These are phyloP conservation scores for Ranitomeya imitator DNA, from an alignment of 2,113 vertebrate species.

Conservation along the genomic window DNA sequence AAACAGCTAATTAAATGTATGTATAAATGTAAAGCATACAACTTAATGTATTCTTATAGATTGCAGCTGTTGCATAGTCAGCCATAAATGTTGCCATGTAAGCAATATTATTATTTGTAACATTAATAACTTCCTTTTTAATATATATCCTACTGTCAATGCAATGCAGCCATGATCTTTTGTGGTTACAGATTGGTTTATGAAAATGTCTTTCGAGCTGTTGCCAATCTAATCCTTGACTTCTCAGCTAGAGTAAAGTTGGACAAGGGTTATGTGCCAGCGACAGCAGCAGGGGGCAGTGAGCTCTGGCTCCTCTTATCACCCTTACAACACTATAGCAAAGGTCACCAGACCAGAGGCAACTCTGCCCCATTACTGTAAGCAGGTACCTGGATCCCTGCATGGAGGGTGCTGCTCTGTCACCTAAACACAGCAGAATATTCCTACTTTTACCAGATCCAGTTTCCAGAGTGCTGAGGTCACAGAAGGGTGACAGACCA, in stretches of 20 bases:
- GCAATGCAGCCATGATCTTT: not conserved
- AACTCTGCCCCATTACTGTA: not conserved
- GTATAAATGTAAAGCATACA: too few species aligned
- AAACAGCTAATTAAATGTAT: too few species aligned
- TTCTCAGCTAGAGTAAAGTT: not conserved
- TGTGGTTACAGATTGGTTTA: not conserved
- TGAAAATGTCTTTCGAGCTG: not conserved
- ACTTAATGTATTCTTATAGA: not conserved
- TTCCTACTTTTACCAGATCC: not conserved
- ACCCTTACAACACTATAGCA: slow-evolving; percentile 22
- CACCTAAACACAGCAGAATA: not conserved
- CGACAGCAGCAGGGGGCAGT: not conserved
- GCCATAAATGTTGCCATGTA: not conserved
- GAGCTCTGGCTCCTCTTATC: slow-evolving; percentile 26
- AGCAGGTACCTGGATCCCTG: not conserved
- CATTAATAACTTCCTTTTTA: not conserved
- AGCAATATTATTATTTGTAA: not conserved
- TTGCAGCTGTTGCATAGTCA: not conserved
- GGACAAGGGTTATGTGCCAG: slow-evolving; percentile 13
- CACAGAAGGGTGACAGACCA: not conserved
- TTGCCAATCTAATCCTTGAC: not conserved
- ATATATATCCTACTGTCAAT: not conserved
- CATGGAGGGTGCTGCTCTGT: not conserved
- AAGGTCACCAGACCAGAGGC: slow-evolving; percentile 44
- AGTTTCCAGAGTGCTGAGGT: not conserved